These are phyloP conservation scores for Polyploca ridens DNA, from an alignment of 2,888 invertebrate species.

Conservation along the genomic window DNA sequence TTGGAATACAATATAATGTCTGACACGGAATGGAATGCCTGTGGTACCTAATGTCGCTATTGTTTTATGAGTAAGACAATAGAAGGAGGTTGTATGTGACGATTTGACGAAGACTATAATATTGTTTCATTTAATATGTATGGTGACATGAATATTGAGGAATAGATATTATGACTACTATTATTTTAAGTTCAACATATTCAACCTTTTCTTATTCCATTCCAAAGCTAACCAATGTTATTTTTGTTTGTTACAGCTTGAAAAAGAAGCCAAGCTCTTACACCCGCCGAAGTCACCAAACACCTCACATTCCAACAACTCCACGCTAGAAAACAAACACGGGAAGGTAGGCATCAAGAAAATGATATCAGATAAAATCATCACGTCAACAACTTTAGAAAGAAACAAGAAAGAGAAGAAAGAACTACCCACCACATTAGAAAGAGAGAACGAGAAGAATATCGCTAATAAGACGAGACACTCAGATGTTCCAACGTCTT, in stretches of 20 bases:
- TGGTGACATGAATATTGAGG: slow-evolving; percentile 18
- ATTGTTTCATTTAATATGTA: slow-evolving; percentile 30
- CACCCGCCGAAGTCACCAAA: slow-evolving; percentile 78
- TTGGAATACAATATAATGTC: slow-evolving; percentile 63
- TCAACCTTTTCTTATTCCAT: too few species aligned
- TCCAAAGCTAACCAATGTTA: not conserved
- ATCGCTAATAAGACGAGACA: slow-evolving; percentile 64
- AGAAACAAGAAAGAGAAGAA: slow-evolving; percentile 78
- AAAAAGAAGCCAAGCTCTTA: slow-evolving; percentile 75
- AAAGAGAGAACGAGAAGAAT: slow-evolving; percentile 81
- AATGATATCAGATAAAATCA: slow-evolving; percentile 78
- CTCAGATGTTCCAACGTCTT: slow-evolving; percentile 60
- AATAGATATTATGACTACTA: not conserved
- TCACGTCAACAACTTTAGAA: slow-evolving; percentile 74
- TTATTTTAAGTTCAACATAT: not conserved
- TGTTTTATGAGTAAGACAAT: slow-evolving; percentile 55
- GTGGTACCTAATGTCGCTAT: slow-evolving; percentile 53
- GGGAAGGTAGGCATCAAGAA: slow-evolving; percentile 77
- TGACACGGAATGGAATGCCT: slow-evolving; percentile 63
- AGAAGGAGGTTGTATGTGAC: slow-evolving; percentile 31
- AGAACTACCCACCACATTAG: slow-evolving; percentile 70
- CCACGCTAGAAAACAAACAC: slow-evolving; percentile 78
- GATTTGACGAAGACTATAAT: slow-evolving; percentile 23
- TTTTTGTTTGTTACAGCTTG: slow-evolving; percentile 68
- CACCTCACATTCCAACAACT: slow-evolving; percentile 76